These are phyloP conservation scores for Ariopsis seemanni DNA, from an alignment of 2,113 vertebrate genomes.

Conservation along the genomic window DNA sequence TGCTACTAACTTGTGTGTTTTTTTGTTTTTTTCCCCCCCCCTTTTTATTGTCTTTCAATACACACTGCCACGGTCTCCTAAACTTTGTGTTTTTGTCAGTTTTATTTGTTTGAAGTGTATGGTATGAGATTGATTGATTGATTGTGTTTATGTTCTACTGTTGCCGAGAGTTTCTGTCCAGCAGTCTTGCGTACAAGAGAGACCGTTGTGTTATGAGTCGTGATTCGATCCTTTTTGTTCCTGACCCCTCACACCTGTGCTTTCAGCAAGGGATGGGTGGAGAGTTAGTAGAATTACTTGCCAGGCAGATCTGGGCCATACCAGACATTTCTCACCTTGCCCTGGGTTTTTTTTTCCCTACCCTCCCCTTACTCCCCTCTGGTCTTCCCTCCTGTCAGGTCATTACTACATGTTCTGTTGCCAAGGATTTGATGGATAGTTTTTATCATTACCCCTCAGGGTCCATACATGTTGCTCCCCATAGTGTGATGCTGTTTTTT, in stretches of 20 bases:
- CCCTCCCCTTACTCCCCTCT: not conserved
- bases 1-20: not conserved
- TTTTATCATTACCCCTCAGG: slow-evolving; percentile 27
- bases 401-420: slow-evolving; percentile 13
- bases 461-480: slow-evolving; percentile 23
- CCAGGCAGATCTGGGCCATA: slow-evolving; percentile 42
- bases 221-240: not conserved
- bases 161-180: no score
- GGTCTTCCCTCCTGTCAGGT: slow-evolving; percentile 27
- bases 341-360: not conserved
- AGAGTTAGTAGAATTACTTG: slow-evolving; percentile 2
- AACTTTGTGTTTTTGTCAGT: slow-evolving; percentile 3
- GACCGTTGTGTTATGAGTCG: not conserved
- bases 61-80: not conserved
- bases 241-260: not conserved
- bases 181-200: no score
- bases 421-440: slow-evolving; percentile 9
- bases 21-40: no score
- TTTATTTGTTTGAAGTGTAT: not conserved
- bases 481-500: not conserved
- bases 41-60: not conserved
- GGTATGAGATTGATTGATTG: not conserved
- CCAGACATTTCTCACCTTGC: slow-evolving; percentile 44
- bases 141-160: not conserved
- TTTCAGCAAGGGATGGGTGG: not conserved